Conservation (phyloP, 2,888 invertebrate genomes). For the Orthonychiurus folsomi region DNA sequence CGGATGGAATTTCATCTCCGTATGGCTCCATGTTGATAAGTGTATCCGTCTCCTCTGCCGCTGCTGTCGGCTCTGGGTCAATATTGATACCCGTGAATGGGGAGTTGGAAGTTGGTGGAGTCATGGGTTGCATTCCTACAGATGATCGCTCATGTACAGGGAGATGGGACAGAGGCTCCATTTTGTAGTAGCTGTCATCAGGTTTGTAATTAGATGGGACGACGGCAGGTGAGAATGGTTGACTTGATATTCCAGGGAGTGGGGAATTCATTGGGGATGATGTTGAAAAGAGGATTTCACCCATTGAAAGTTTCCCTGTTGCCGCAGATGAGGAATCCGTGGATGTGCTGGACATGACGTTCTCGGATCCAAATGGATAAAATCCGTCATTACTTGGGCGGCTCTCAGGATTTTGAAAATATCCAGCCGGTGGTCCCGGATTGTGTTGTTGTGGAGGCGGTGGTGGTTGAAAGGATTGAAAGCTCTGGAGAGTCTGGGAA, state of each 20-base stretch:
- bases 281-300: slow-evolving; percentile 36
- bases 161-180: neutral
- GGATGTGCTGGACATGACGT: neutral
- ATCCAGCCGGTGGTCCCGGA: neutral
- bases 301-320: slow-evolving; percentile 33
- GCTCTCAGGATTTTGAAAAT: neutral
- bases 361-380: too few relatives aligned
- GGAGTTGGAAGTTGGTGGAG: neutral
- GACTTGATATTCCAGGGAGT: neutral
- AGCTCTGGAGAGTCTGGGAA: slow-evolving; percentile 27
- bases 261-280: slow-evolving; percentile 17
- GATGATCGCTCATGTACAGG: neutral
- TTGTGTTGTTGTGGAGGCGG: neutral
- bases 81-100: neutral
- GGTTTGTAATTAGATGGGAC: neutral
- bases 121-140: neutral
- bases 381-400: too few relatives aligned
- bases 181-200: slow-evolving; percentile 6
- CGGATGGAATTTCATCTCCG: neutral
- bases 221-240: neutral
- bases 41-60: neutral
- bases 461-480: slow-evolving; percentile 24
- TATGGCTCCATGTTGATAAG: neutral
- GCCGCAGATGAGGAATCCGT: neutral
- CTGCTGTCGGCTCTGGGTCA: neutral